Percentiles rank a stretch among this genome's conserved stretches.
These are phyloP conservation scores for Rhinichthys klamathensis DNA, from an alignment of 2,113 vertebrate genomes.

Conservation along the genomic window DNA sequence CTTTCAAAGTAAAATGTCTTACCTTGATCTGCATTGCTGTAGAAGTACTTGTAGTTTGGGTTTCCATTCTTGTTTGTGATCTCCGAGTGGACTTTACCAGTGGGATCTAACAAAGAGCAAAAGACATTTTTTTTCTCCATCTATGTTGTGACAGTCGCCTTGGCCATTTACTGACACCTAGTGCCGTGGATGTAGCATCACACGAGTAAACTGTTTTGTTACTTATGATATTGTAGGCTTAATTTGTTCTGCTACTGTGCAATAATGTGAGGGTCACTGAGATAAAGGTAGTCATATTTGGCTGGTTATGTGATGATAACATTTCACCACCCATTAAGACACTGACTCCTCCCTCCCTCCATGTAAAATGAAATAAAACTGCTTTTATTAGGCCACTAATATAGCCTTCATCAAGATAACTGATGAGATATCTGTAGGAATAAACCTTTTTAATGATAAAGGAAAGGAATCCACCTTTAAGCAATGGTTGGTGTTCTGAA, in stretches of 20 bases:
- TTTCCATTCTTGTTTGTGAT: slow-evolving; percentile 94
- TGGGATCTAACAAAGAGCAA: slow-evolving; percentile 81
- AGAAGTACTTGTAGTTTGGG: slow-evolving; percentile 98
- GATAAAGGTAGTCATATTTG: neutral
- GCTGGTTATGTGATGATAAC: neutral
- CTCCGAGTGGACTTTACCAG: slow-evolving; percentile 90
- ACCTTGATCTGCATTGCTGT: slow-evolving; percentile 95
- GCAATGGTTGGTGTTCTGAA: neutral
- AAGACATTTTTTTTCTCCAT: neutral
- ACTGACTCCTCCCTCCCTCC: neutral
- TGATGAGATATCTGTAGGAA: neutral
- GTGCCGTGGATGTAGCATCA: neutral
- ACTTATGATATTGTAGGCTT: neutral
- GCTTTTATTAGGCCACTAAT: neutral
- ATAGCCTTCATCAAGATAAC: too few relatives aligned
- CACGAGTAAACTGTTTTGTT: neutral
- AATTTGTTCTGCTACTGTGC: neutral
- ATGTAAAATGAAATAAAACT: neutral
- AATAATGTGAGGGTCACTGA: neutral
- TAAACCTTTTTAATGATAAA: too few relatives aligned
- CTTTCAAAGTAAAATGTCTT: slow-evolving; percentile 42
- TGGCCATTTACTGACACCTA: neutral
- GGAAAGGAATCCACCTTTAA: neutral
- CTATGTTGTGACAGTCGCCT: neutral
- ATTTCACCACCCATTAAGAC: neutral